Base-by-base conservation (phyloP, 1,140 invertebrate species). In the Spodoptera frugiperda region DNA sequence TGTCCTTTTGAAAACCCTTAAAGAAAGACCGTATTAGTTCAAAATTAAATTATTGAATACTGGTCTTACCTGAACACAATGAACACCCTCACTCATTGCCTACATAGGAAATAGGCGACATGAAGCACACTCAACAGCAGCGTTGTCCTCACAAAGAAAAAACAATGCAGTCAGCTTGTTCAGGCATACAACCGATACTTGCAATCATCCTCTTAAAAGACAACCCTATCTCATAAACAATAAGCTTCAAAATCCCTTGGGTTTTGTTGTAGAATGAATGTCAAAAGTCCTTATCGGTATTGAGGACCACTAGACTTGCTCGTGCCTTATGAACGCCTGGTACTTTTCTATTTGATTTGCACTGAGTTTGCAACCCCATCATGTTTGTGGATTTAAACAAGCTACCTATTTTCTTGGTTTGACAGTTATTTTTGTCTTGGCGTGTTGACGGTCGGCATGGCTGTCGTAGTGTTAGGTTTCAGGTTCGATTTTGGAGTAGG, bases 111-210 rank as follows among this genome's bases (percentile, higher is more conserved):
- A 85, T 87, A 83, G 83, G 86, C 84, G 76, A 77, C 78, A 80
- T 80, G 57, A 77, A 90, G 87, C 71, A 85, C 85, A 78, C 86
- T 88, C 80, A 76, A 84, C 55, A 61, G 19, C 82, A 77, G 61
- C 81, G 67, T 81, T 82, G 84, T 86, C 84, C 80, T 82, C 72
- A 84, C 77, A 78, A 84, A 88, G 84, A 87, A 90, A 39, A 89
- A 90, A 90, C 86, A 89, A 89, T 87, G 80, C 80, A 86, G 75
- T 77, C 61, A 81, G 78, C 67, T 53, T 78, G 55, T 73, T 61
- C 44, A 61, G 10, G 19, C 70, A 21, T 25, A 44, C 54, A 59
- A 61, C 51, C 44, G 30, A 71, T 71, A 71, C 53, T 55, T 71
- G n/a, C 17, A 15, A 21, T 19, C 15, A 55, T n/a, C 21, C 25